A percentile compares a stretch with the other conserved stretches of the same genome.
These are phyloP conservation scores for Hydra vulgaris DNA, from an alignment of 30 jellyfish, hydroid and myxozoan species.

Conservation along the genomic window DNA sequence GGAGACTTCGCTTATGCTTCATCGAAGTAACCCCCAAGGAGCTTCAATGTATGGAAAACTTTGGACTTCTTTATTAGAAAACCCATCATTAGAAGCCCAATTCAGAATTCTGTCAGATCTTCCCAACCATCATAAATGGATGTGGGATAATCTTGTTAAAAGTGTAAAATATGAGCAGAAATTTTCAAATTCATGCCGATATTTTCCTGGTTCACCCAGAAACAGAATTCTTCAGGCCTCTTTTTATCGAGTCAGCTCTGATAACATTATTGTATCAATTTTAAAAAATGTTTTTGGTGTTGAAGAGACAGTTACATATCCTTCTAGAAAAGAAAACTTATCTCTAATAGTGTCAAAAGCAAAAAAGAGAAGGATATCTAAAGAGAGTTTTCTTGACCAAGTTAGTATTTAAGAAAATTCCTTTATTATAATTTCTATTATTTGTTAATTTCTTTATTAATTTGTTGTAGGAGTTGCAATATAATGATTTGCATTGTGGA, in stretches of 20 bases:
- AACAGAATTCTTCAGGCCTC: neutral
- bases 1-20: neutral
- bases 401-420: neutral
- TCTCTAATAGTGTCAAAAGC: neutral
- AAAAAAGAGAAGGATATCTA: neutral
- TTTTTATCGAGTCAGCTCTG: neutral
- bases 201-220: slow-evolving; percentile 12
- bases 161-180: neutral
- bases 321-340: neutral
- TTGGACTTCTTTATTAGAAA: neutral
- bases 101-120: neutral
- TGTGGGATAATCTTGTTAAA: neutral
- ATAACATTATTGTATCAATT: neutral
- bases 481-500: neutral
- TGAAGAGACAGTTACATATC: neutral
- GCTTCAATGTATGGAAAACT: neutral
- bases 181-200: neutral
- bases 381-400: neutral
- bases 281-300: no score
- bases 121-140: slow-evolving; percentile 13
- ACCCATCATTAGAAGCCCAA: neutral
- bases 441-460: no score
- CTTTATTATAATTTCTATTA: no score
- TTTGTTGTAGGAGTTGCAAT: neutral
- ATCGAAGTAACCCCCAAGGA: neutral